These are phyloP conservation scores for Acleris holmiana DNA, from an alignment of 2,888 invertebrate genomes.

Conservation along the genomic window DNA sequence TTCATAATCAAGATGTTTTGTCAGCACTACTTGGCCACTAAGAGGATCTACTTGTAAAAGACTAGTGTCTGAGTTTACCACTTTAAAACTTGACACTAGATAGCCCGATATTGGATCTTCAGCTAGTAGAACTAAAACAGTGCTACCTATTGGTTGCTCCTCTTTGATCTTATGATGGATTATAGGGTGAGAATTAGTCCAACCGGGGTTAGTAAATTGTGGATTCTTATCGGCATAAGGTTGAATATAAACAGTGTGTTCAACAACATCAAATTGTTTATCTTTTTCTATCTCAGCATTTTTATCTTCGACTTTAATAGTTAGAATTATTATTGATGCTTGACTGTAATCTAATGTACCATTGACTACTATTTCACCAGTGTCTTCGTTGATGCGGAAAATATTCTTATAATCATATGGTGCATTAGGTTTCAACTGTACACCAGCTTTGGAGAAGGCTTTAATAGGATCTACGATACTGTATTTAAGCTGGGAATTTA, in stretches of 20 bases:
- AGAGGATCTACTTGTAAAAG: conserved; percentile 85
- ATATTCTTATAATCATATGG: conserved; percentile 87
- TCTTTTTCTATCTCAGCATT: conserved; percentile 88
- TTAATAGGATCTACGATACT: conserved; percentile 87
- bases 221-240: conserved; percentile 91
- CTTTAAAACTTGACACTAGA: conserved; percentile 85
- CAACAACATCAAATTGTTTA: conserved; percentile 86
- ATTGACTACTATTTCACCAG: conserved; percentile 88
- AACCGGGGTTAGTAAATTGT: conserved; percentile 88
- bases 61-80: conserved; percentile 82
- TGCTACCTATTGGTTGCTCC: conserved; percentile 90
- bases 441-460: conserved; percentile 90
- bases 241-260: conserved; percentile 91
- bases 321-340: conserved; percentile 90
- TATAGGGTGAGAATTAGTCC: conserved; percentile 88
- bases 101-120: conserved; percentile 88
- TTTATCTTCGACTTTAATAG: conserved; percentile 87
- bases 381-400: conserved; percentile 88
- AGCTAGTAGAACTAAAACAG: conserved; percentile 87
- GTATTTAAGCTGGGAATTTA: conserved; percentile 87
- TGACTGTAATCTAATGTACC: conserved; percentile 88
- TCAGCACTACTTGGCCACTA: conserved; percentile 90
- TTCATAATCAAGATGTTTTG: conserved; percentile 91
- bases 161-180: conserved; percentile 89
- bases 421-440: conserved; percentile 85